These are phyloP conservation scores for Scylla paramamosain DNA, from an alignment of 1,140 invertebrate genomes.

Conservation along the genomic window DNA sequence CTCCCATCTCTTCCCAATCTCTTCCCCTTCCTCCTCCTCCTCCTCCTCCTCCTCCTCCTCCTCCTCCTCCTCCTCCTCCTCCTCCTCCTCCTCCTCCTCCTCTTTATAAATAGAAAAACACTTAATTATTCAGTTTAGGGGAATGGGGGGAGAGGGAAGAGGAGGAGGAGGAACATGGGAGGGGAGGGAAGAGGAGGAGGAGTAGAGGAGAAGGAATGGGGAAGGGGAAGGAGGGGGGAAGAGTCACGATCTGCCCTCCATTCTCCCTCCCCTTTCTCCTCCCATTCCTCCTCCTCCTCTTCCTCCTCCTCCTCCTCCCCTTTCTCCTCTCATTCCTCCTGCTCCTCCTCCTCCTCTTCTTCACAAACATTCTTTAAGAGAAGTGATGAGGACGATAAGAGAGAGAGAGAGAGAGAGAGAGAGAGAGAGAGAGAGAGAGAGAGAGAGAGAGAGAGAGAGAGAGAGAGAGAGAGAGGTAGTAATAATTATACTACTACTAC, in stretches of 20 bases:
- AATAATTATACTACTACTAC: background rate
- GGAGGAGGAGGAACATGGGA: background rate
- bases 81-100: conserved; percentile 1
- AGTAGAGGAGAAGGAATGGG: background rate
- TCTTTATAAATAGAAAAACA: background rate
- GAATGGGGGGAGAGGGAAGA: background rate
- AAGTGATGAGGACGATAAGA: no score
- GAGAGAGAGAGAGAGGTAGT: no score
- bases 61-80: background rate
- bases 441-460: no score
- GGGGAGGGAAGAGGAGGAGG: background rate
- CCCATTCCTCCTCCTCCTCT: background rate
- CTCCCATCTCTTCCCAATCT: background rate
- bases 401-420: no score
- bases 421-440: no score
- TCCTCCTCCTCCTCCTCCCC: background rate
- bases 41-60: background rate
- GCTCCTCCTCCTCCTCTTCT: background rate
- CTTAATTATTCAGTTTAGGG: background rate
- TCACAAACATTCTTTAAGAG: background rate
- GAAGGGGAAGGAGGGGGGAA: background rate
- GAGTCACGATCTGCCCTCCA: background rate
- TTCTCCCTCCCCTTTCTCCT: background rate
- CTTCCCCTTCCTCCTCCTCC: background rate
- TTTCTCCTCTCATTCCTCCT: background rate